phyloP scores from a whole-genome alignment of 2,797 vertebrate species.

The Clarias platycephalus region DNA sequence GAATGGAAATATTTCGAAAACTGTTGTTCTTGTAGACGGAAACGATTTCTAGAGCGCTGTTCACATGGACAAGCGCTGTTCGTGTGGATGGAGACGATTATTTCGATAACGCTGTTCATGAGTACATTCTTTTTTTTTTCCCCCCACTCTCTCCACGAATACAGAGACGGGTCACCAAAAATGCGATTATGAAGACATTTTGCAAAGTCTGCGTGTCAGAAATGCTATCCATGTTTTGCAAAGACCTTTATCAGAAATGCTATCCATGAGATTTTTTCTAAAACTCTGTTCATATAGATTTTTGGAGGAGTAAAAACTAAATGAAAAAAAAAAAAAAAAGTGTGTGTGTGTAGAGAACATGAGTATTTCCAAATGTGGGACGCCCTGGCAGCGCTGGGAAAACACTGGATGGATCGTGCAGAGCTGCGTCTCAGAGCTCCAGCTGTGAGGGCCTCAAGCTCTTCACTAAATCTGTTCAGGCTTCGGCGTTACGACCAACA shows the following conservation, averaged over 20 bases:
- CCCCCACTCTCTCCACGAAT: too few species aligned
- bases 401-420: background rate
- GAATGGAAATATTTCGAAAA: background rate
- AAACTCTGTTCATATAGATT: too few species aligned
- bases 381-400: conserved; percentile 6
- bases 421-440: background rate
- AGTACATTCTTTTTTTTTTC: too few species aligned
- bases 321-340: background rate
- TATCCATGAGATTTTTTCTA: background rate
- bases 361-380: conserved; percentile 42
- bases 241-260: too few species aligned
- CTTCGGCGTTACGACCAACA: background rate
- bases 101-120: too few species aligned
- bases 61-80: background rate
- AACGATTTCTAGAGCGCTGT: background rate
- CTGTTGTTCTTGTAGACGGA: background rate
- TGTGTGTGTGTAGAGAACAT: too few species aligned
- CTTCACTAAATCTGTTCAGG: conserved; percentile 14
- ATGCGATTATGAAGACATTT: too few species aligned
- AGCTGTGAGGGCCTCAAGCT: conserved; percentile 6
- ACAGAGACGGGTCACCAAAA: too few species aligned
- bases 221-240: too few species aligned
- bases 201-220: too few species aligned
- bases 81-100: background rate
- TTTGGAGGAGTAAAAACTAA: background rate